Evolutionary conservation across 2,113 vertebrate genomes (phyloP).

Genomic region (Nesoenas mayeri): DNA sequence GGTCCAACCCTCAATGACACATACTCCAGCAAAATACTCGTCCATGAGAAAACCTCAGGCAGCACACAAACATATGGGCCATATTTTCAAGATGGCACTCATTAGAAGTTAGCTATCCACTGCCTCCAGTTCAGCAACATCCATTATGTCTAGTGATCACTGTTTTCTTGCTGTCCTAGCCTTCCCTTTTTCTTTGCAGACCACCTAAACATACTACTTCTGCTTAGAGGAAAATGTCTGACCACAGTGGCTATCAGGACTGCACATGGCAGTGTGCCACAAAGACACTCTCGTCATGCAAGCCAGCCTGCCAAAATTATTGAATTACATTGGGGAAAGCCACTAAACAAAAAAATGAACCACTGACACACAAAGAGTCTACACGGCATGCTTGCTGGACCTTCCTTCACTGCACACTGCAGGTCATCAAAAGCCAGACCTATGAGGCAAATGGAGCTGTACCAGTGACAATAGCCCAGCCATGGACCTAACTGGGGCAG

Average conservation of each 20-base stretch:
- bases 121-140: background rate
- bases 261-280: background rate
- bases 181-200: background rate
- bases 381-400: background rate
- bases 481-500: background rate
- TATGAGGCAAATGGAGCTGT: background rate
- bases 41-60: background rate
- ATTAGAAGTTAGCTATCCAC: background rate
- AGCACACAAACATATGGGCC: background rate
- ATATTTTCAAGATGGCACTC: background rate
- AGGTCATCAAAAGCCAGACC: background rate
- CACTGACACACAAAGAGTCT: background rate
- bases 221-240: background rate
- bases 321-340: background rate
- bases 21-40: background rate
- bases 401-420: background rate
- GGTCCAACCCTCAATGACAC: background rate
- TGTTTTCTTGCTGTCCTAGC: background rate
- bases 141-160: background rate
- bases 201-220: background rate
- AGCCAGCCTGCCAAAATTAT: background rate
- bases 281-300: background rate
- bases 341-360: background rate
- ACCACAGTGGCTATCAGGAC: background rate
- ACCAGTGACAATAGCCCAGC: background rate